These are phyloP conservation scores for Pedetes capensis DNA, from an alignment of 2,113 vertebrate species.

Conservation along the genomic window DNA sequence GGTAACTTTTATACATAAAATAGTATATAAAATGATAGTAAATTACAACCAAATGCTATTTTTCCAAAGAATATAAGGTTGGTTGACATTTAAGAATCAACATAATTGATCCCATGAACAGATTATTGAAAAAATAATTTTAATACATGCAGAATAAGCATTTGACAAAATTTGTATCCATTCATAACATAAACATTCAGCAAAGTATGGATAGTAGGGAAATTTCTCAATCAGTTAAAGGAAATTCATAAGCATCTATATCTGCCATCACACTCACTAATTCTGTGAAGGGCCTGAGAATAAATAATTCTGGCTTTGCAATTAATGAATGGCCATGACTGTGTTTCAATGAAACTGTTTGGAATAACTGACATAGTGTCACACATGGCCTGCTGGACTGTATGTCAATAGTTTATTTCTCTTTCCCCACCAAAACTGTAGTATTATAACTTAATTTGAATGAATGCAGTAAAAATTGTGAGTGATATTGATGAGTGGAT, in stretches of 20 bases:
- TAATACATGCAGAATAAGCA: background rate
- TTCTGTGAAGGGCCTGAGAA: background rate
- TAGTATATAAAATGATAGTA: background rate
- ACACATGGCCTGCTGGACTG: no score
- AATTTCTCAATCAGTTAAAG: background rate
- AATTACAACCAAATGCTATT: background rate
- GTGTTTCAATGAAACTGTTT: background rate
- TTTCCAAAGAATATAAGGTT: background rate
- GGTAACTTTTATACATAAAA: background rate
- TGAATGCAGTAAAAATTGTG: background rate
- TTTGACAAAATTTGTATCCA: background rate
- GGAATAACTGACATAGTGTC: background rate
- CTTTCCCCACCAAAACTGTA: no score
- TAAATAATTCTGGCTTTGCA: background rate
- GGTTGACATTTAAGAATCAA: background rate
- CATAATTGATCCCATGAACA: background rate
- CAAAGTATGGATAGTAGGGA: background rate
- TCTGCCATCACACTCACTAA: background rate
- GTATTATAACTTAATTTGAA: background rate
- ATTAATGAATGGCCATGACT: background rate
- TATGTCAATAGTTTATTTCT: background rate
- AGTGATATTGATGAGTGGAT: background rate
- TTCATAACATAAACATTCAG: background rate
- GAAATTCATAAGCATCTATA: background rate
- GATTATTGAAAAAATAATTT: background rate